Percentiles rank a stretch among this genome's conserved stretches.
These are phyloP conservation scores for Microctenopoma stevenorrisi DNA, from an alignment of 2,797 vertebrate species.

Conservation along the genomic window DNA sequence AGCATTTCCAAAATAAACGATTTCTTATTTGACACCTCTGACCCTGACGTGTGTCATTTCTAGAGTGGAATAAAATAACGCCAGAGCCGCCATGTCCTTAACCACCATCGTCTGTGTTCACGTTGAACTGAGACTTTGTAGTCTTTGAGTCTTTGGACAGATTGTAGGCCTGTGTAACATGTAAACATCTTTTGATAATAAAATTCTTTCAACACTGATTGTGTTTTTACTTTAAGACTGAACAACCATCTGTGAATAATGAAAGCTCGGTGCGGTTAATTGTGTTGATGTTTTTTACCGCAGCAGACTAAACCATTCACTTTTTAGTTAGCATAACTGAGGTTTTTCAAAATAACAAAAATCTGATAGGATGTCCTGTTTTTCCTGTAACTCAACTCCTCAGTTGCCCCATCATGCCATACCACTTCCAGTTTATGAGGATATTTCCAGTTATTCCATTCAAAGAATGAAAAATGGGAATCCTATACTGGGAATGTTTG, in stretches of 20 bases:
- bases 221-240: constrained; percentile 29
- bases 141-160: constrained; percentile 14
- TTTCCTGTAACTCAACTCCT: constrained; percentile 62
- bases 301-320: constrained; percentile 47
- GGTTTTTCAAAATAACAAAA: constrained; percentile 56
- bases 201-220: constrained; percentile 29
- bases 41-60: constrained; percentile 6
- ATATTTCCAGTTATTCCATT: constrained; percentile 74
- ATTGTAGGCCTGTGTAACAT: background rate
- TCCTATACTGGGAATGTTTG: constrained; percentile 68
- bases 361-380: constrained; percentile 54
- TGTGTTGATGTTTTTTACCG: constrained; percentile 40
- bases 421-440: constrained; percentile 66
- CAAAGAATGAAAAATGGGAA: constrained; percentile 67
- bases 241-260: constrained; percentile 52
- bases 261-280: constrained; percentile 39
- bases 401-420: constrained; percentile 40
- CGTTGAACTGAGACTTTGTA: constrained; percentile 29
- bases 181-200: constrained; percentile 17
- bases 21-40: background rate
- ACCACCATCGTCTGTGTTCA: constrained; percentile 20
- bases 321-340: constrained; percentile 55
- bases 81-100: constrained; percentile 11
- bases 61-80: constrained; percentile 2
- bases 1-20: background rate